Conservation (phyloP, 2,888 invertebrate genomes). For the Abscondita cerata region DNA sequence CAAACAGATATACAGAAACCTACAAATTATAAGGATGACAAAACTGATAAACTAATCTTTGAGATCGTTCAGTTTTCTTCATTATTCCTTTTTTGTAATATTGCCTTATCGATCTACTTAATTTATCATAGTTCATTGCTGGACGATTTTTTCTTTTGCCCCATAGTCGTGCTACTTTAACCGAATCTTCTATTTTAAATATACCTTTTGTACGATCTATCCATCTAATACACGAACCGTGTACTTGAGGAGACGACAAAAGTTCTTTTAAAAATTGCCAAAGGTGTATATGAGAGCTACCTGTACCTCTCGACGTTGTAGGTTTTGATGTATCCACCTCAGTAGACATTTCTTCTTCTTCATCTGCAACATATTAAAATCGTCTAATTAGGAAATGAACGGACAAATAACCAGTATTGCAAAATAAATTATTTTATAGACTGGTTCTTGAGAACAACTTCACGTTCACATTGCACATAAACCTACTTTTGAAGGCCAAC, state of each 20-base stretch:
- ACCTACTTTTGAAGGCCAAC: slow-evolving; percentile 38
- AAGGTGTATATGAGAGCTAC: slow-evolving; percentile 91
- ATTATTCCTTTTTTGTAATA: slow-evolving; percentile 99
- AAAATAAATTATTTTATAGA: slow-evolving; percentile 26
- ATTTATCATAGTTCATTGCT: slow-evolving; percentile 99
- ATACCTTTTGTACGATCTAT: slow-evolving; percentile 92
- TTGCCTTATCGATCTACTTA: slow-evolving; percentile 96
- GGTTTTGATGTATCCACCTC: slow-evolving; percentile 46
- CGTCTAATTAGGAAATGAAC: slow-evolving; percentile 1
- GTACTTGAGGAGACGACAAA: slow-evolving; percentile 83
- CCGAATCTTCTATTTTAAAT: slow-evolving; percentile 99
- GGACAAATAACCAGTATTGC: slow-evolving; percentile 20
- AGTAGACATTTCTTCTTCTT: slow-evolving; percentile 57
- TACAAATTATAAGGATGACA: slow-evolving; percentile 92
- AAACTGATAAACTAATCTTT: slow-evolving; percentile 98
- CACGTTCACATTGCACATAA: slow-evolving; percentile 36
- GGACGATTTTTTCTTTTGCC: slow-evolving; percentile 97
- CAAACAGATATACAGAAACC: slow-evolving; percentile 48
- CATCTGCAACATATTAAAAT: slow-evolving; percentile 53
- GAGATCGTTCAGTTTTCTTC: slow-evolving; percentile 98
- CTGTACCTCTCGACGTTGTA: slow-evolving; percentile 49
- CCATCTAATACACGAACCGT: slow-evolving; percentile 97
- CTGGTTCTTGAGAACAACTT: slow-evolving; percentile 27
- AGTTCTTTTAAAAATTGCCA: slow-evolving; percentile 99
- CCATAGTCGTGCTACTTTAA: slow-evolving; percentile 96